Evolutionary conservation across 2,113 vertebrate species (phyloP), one percentile per base, ranked within the genome.

Genomic region (Cercopithecus mona): DNA sequence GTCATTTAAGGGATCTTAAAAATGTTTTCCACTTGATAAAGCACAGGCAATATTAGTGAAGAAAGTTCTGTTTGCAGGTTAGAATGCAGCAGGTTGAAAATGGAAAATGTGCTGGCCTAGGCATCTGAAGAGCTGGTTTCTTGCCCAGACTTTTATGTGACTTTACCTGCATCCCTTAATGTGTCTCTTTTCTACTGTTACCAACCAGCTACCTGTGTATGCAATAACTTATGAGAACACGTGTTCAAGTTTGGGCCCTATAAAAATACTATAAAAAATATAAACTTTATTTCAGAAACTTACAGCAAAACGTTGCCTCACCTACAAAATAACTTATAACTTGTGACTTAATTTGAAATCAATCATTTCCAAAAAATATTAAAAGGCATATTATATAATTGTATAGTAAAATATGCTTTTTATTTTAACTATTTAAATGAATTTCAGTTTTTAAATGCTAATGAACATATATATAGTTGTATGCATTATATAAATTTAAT

Each of bases 261-360:
- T 75, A 82, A 93, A 95, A 90, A 23, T 84, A 35, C 48, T 61
- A 81, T 94, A 75, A 64, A 96, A 64, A 78, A 30, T 70, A 82
- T 0, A 48, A 43, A 73, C 16, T 82, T 91, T n/a, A 57, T 82
- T 86, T 66, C 2, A 43, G 50, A 79, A 57, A 78, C 22, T n/a
- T 59, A 90, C 6, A 59, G 57, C 16, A 87, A 79, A 94, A 72
- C 17, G n/a, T 70, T 30, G 40, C 12, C 43, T 57, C 18, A 75
- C 30, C 25, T 85, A 27, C 75, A 83, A 93, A 86, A 23, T 73
- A 59, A 95, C 40, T 66, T 87, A 55, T 94, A 78, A 38, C 4
- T 72, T 55, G 52, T 80, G 38, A 55, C 57, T 88, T 96, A 85
- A 78, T 94, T 96, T 94, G 40, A 97, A 94, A 85, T 94, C 3